These are phyloP conservation scores for Panulirus ornatus DNA, from an alignment of 1,140 invertebrate genomes.

Conservation along the genomic window DNA sequence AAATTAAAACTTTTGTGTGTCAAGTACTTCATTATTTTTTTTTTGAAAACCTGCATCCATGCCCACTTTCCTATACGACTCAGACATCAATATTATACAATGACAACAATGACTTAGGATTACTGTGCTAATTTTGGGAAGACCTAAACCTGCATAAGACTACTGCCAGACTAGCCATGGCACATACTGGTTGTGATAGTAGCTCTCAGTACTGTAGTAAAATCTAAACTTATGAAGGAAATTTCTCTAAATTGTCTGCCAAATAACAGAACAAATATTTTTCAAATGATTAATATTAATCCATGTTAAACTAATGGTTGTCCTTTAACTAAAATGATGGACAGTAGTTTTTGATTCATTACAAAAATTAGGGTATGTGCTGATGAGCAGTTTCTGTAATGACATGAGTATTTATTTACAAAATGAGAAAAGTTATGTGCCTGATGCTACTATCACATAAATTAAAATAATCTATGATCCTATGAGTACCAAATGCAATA, in stretches of 20 bases:
- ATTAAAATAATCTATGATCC: too few relatives aligned
- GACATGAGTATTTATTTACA: not conserved
- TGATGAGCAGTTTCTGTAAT: not conserved
- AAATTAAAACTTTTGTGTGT: not conserved
- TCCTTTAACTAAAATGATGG: not conserved
- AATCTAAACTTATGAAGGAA: too few relatives aligned
- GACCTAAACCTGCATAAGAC: conserved; percentile 69
- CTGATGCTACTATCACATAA: not conserved
- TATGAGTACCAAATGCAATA: too few relatives aligned
- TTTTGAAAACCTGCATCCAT: not conserved
- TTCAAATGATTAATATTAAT: too few relatives aligned
- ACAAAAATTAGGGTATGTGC: not conserved
- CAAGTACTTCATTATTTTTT: not conserved
- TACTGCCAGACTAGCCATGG: conserved; percentile 62
- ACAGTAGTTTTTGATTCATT: not conserved
- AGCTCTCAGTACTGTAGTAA: not conserved
- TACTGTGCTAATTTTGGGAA: conserved; percentile 69
- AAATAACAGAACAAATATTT: too few relatives aligned
- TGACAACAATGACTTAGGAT: conserved; percentile 47
- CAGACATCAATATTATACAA: not conserved
- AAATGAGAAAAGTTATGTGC: not conserved
- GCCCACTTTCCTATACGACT: not conserved
- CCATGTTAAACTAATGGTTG: too few relatives aligned
- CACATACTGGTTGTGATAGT: conserved; percentile 33
- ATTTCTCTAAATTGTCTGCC: too few relatives aligned